These are phyloP conservation scores for Tridacna crocea DNA, from an alignment of 2,888 invertebrate genomes.

Conservation along the genomic window DNA sequence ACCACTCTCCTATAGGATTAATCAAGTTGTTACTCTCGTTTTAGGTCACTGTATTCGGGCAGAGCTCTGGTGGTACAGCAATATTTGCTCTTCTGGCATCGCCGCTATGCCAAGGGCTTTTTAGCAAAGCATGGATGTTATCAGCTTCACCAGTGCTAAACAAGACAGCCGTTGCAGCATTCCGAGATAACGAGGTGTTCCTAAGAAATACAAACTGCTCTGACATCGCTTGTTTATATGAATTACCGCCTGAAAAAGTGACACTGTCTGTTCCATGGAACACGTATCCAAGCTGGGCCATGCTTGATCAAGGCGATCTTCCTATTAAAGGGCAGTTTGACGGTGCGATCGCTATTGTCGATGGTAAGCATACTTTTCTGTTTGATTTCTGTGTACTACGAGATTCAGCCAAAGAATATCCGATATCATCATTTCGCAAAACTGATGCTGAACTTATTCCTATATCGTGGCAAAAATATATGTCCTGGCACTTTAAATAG, in stretches of 20 bases:
- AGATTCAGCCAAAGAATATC: too few relatives aligned
- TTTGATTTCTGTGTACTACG: too few relatives aligned
- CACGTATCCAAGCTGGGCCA: constrained; percentile 72
- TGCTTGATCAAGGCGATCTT: constrained; percentile 75
- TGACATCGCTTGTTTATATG: constrained; percentile 54
- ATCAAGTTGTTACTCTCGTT: too few relatives aligned
- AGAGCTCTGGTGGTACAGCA: constrained; percentile 93
- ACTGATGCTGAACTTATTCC: too few relatives aligned
- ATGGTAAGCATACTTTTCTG: constrained; percentile 59
- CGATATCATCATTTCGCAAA: too few relatives aligned
- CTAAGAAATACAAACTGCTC: constrained; percentile 60
- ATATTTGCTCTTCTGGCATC: constrained; percentile 90
- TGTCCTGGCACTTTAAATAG: too few relatives aligned
- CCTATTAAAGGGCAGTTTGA: constrained; percentile 69
- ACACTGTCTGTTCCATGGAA: constrained; percentile 71
- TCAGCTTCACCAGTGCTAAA: constrained; percentile 77
- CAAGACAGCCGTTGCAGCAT: constrained; percentile 71
- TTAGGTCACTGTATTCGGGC: constrained; percentile 92
- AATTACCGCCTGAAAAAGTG: constrained; percentile 66
- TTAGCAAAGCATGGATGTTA: constrained; percentile 85
- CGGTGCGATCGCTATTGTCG: constrained; percentile 71
- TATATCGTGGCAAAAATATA: too few relatives aligned
- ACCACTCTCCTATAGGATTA: too few relatives aligned
- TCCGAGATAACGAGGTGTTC: constrained; percentile 72
- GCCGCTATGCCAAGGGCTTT: constrained; percentile 87